Evolutionary conservation across 2,797 vertebrate genomes (phyloP).

Genomic region (Syngnathus rostellatus): DNA sequence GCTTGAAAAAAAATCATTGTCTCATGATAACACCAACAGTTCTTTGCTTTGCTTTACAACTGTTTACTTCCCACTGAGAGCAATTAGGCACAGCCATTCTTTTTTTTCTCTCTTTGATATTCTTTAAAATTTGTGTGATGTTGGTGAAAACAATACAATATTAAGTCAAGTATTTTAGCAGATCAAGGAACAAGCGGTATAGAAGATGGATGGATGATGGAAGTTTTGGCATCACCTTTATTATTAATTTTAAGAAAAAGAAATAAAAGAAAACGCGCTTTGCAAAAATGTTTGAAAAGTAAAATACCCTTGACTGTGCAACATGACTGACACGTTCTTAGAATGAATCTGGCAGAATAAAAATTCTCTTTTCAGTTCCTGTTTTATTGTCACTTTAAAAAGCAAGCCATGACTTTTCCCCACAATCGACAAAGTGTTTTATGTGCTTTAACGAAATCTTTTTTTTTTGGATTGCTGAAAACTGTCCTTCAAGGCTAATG

Average conservation of each 20-base stretch:
- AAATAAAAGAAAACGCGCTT: neutral
- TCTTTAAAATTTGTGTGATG: slow-evolving; percentile 27
- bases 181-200: neutral
- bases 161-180: neutral
- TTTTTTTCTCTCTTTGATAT: slow-evolving; percentile 32
- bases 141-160: neutral
- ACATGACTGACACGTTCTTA: neutral
- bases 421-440: neutral
- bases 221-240: too few relatives aligned
- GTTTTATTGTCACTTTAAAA: neutral
- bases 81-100: slow-evolving; percentile 53
- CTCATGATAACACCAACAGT: slow-evolving; percentile 30
- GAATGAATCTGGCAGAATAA: neutral
- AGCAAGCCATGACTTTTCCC: neutral
- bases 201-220: too few relatives aligned
- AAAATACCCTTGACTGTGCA: neutral
- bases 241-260: neutral
- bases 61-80: slow-evolving; percentile 67
- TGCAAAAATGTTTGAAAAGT: neutral
- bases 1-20: slow-evolving; percentile 17
- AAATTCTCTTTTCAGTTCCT: neutral
- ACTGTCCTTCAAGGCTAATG: neutral
- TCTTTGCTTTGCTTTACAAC: slow-evolving; percentile 52
- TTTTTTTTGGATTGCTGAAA: neutral
- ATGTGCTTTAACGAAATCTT: neutral